Evolutionary conservation across 2,113 vertebrate genomes (phyloP).

Genomic region (Ia io): DNA sequence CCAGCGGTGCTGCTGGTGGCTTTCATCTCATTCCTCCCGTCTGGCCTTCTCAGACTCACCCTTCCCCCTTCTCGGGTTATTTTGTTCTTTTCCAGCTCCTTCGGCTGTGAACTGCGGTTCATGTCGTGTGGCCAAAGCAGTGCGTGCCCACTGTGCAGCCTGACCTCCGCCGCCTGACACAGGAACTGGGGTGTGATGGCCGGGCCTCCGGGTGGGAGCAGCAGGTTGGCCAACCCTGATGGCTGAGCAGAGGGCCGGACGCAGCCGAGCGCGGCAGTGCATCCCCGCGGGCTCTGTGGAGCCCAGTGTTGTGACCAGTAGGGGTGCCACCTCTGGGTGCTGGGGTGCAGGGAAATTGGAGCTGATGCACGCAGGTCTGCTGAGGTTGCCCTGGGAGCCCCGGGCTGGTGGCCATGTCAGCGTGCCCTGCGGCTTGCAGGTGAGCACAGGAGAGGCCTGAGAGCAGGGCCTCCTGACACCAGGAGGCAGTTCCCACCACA

Average conservation of each 20-base stretch:
- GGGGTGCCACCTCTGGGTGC: not conserved
- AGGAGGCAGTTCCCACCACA: not conserved
- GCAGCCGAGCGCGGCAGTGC: too few species aligned
- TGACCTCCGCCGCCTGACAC: not conserved
- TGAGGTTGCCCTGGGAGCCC: not conserved
- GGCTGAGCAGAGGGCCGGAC: not conserved
- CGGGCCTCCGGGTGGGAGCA: not conserved
- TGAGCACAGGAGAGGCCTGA: not conserved
- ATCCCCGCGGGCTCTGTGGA: too few species aligned
- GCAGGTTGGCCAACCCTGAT: not conserved
- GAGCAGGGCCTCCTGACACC: not conserved
- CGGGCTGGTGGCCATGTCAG: not conserved
- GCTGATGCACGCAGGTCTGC: not conserved
- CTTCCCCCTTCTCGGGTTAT: too few species aligned
- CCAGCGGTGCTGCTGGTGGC: too few species aligned
- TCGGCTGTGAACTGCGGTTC: not conserved
- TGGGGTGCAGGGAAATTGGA: too few species aligned
- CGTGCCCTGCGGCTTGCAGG: not conserved
- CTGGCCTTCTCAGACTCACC: not conserved
- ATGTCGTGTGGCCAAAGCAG: not conserved
- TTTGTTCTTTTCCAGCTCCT: not conserved
- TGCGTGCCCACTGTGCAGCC: accelerated
- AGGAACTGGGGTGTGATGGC: too few species aligned
- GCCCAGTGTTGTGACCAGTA: too few species aligned
- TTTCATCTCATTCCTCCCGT: not conserved